Conservation (phyloP, 2,888 invertebrate genomes). For the Ligdia adustata region DNA sequence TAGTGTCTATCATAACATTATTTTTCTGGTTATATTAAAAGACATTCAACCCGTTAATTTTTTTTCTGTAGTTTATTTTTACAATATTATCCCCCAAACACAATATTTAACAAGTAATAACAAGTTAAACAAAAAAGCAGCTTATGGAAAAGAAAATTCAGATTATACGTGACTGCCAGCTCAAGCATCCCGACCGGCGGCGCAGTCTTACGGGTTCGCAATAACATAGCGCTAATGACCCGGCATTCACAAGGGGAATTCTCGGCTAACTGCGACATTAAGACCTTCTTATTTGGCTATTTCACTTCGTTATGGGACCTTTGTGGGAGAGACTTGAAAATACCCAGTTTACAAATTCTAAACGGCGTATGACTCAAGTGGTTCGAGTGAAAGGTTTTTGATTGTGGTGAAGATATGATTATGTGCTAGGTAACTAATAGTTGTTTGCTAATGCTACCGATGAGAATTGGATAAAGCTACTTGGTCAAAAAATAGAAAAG, state of each 20-base stretch:
- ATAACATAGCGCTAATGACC: slow-evolving; percentile 80
- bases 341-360: slow-evolving; percentile 52
- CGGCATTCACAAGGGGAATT: slow-evolving; percentile 76
- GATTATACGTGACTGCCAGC: slow-evolving; percentile 67
- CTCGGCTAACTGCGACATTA: slow-evolving; percentile 79
- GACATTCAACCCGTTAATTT: no score
- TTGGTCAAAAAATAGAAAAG: no score
- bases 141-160: slow-evolving; percentile 63
- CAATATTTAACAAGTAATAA: slow-evolving; percentile 27
- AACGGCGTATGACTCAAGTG: slow-evolving; percentile 32
- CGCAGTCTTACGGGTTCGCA: slow-evolving; percentile 68
- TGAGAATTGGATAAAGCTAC: no score
- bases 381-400: slow-evolving; percentile 30
- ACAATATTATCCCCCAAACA: no score
- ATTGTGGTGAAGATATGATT: slow-evolving; percentile 7
- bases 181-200: slow-evolving; percentile 41
- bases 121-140: slow-evolving; percentile 44
- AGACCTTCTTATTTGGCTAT: slow-evolving; percentile 80
- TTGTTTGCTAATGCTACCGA: no score
- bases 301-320: slow-evolving; percentile 75
- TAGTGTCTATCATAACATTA: no score
- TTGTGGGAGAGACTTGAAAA: slow-evolving; percentile 64
- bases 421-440: not conserved
- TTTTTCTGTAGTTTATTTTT: no score
- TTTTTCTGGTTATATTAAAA: no score